These are phyloP conservation scores for Tiliacea aurago DNA, from an alignment of 2,888 invertebrate species.

Conservation along the genomic window DNA sequence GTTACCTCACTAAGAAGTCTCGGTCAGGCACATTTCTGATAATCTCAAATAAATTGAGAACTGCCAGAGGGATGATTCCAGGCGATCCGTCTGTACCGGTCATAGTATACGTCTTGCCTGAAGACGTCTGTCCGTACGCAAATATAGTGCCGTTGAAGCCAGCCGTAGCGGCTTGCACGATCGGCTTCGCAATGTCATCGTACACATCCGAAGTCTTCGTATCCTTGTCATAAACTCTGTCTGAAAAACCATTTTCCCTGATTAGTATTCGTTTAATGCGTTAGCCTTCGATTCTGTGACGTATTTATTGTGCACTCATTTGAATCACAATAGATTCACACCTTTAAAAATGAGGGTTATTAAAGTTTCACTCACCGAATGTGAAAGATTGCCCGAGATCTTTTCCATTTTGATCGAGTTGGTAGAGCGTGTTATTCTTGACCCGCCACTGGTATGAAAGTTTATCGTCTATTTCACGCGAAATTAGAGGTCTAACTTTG, in stretches of 20 bases:
- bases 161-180: constrained; percentile 93
- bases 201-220: constrained; percentile 92
- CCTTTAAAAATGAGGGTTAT: constrained; percentile 43
- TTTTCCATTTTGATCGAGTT: constrained; percentile 89
- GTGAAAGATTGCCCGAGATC: constrained; percentile 78
- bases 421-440: constrained; percentile 90
- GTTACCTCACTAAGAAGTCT: constrained; percentile 93
- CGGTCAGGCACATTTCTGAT: constrained; percentile 92
- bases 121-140: constrained; percentile 97
- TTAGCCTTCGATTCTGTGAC: constrained; percentile 64
- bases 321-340: constrained; percentile 64
- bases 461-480: constrained; percentile 91
- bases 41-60: constrained; percentile 92
- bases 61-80: constrained; percentile 94
- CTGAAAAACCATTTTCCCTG: constrained; percentile 85
- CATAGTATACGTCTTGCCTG: constrained; percentile 97
- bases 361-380: constrained; percentile 80
- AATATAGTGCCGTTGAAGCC: constrained; percentile 97
- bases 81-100: constrained; percentile 92
- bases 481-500: constrained; percentile 93
- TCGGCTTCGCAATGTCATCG: constrained; percentile 92
- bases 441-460: constrained; percentile 91
- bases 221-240: constrained; percentile 93
- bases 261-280: constrained; percentile 24
- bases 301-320: constrained; percentile 53